Evolutionary conservation across 1,140 invertebrate genomes (phyloP).

Genomic region (Pantala flavescens): DNA sequence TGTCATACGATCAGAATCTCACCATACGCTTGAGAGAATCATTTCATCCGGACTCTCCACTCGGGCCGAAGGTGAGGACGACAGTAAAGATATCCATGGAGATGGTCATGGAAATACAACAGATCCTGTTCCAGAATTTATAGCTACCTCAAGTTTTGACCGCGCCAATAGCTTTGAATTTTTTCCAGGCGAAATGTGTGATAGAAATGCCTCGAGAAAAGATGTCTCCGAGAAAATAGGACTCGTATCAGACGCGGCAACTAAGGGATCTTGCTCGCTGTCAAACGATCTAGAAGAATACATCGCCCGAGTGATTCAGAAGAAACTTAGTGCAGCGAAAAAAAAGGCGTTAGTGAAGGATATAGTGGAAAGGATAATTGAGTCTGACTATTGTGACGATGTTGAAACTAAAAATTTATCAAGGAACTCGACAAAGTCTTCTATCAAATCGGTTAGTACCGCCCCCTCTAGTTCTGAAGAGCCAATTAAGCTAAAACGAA

Average conservation of each 20-base stretch:
- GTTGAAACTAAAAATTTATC: neutral
- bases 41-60: too few relatives aligned
- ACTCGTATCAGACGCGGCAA: neutral
- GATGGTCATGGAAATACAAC: too few relatives aligned
- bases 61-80: too few relatives aligned
- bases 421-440: neutral
- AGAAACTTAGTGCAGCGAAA: neutral
- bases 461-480: neutral
- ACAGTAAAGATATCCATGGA: too few relatives aligned
- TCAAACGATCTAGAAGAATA: neutral
- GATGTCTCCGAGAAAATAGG: neutral
- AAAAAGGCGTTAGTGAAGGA: neutral
- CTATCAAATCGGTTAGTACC: neutral
- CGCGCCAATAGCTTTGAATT: neutral
- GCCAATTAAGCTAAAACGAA: neutral
- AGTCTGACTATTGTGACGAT: neutral
- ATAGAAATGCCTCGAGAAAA: neutral
- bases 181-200: neutral
- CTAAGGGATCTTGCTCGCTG: neutral
- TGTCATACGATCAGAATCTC: neutral
- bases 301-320: neutral
- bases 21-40: too few relatives aligned
- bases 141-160: neutral
- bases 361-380: neutral
- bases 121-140: neutral